These are phyloP conservation scores for Tinea trinotella DNA, from an alignment of 2,888 invertebrate species.

Conservation along the genomic window DNA sequence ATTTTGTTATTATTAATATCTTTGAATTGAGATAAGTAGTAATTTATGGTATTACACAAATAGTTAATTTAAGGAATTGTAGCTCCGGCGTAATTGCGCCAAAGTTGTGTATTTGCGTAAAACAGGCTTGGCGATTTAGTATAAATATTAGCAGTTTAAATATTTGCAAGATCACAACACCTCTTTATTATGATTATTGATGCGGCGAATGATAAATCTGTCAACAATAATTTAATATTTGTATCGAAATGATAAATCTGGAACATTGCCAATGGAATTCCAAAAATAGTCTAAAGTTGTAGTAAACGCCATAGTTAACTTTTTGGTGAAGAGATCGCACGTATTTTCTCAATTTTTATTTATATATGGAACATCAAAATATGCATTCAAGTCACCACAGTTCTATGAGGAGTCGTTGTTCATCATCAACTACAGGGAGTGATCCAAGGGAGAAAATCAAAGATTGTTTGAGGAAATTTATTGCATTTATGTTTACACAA, in stretches of 20 bases:
- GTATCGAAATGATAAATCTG: conserved; percentile 41
- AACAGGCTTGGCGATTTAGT: too few species aligned
- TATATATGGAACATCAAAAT: conserved; percentile 50
- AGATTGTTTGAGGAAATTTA: conserved; percentile 87
- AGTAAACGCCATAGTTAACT: conserved; percentile 3
- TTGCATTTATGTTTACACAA: conserved; percentile 94
- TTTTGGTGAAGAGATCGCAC: not conserved
- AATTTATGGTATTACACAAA: too few species aligned
- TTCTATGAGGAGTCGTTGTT: conserved; percentile 76
- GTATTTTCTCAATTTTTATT: too few species aligned
- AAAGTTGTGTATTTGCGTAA: too few species aligned
- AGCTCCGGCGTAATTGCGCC: too few species aligned
- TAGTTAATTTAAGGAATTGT: too few species aligned
- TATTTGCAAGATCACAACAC: not conserved
- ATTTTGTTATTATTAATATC: too few species aligned
- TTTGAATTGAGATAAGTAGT: too few species aligned
- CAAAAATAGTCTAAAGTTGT: conserved; percentile 44
- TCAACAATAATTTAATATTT: conserved; percentile 32
- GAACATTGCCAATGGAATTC: conserved; percentile 46
- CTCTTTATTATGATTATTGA: conserved; percentile 2
- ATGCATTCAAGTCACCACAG: conserved; percentile 64
- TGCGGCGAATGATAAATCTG: not conserved
- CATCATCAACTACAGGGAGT: conserved; percentile 76
- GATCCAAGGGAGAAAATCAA: conserved; percentile 84
- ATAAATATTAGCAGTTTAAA: too few species aligned